Percentiles rank a stretch among this genome's conserved stretches.
Evolutionary conservation across 92 coral and sea anemone species (phyloP).

Genomic region (Epizoanthus scotinus): DNA sequence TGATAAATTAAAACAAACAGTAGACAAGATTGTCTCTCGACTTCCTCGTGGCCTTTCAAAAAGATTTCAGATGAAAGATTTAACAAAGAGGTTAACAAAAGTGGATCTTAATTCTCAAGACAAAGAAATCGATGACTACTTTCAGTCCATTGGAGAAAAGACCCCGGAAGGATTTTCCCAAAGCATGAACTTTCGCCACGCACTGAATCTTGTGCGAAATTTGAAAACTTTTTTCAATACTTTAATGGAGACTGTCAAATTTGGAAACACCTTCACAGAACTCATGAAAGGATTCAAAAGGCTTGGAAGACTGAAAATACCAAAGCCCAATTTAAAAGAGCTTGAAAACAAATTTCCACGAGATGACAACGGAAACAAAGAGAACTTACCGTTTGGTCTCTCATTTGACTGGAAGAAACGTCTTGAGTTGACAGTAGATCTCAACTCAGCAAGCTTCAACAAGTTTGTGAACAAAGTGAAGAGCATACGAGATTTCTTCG

Average conservation of each 20-base stretch:
- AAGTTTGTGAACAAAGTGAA: constrained; percentile 54
- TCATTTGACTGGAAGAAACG: constrained; percentile 77
- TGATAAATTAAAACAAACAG: constrained; percentile 72
- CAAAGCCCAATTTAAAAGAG: constrained; percentile 40
- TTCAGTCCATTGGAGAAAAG: constrained; percentile 58
- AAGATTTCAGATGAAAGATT: constrained; percentile 67
- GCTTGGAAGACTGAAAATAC: constrained; percentile 61
- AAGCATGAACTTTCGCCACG: constrained; percentile 78
- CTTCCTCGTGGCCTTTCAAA: constrained; percentile 85
- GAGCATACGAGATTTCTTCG: constrained; percentile 63
- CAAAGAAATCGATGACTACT: constrained; percentile 77
- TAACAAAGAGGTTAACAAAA: constrained; percentile 67
- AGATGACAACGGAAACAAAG: constrained; percentile 2
- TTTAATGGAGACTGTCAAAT: constrained; percentile 52
- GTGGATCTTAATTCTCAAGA: constrained; percentile 70
- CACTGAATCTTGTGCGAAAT: constrained; percentile 75
- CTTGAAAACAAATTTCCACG: constrained; percentile 36
- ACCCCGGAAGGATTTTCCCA: constrained; percentile 75
- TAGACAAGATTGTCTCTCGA: constrained; percentile 62
- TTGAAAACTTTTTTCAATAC: constrained; percentile 71
- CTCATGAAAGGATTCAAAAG: constrained; percentile 65
- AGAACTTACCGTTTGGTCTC: constrained; percentile 62
- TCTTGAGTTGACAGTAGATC: constrained; percentile 70
- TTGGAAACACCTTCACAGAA: constrained; percentile 82
- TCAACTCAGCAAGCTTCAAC: constrained; percentile 58